phyloP scores from a whole-genome alignment of 2,797 vertebrate species.

The Microctenopoma stevenorrisi region DNA sequence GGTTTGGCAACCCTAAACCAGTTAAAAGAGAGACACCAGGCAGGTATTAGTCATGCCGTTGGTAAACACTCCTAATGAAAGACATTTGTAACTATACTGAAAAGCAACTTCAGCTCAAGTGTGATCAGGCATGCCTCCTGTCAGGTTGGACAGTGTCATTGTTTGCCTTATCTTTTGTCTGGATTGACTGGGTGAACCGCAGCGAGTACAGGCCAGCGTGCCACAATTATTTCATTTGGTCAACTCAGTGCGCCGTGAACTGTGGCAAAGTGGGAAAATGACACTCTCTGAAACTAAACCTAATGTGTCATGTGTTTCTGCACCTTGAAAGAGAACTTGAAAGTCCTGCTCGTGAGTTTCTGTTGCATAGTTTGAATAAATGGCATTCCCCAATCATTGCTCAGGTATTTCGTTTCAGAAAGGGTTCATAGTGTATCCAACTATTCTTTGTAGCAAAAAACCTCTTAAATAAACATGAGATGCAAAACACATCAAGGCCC shows the following conservation, averaged over 20 bases:
- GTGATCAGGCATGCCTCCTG: conserved; percentile 30
- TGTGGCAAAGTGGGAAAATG: background rate
- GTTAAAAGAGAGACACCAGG: conserved; percentile 42
- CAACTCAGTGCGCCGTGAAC: conserved; percentile 7
- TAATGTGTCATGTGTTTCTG: conserved; percentile 20
- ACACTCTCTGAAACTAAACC: background rate
- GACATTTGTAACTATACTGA: conserved; percentile 22
- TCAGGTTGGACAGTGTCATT: conserved; percentile 32
- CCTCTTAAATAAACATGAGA: conserved; percentile 25
- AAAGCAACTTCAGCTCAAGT: conserved; percentile 31
- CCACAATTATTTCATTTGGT: conserved; percentile 21
- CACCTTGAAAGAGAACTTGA: conserved; percentile 60
- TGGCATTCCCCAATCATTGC: conserved; percentile 56
- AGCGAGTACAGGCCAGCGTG: conserved; percentile 47
- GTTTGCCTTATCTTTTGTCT: conserved; percentile 20
- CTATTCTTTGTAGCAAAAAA: conserved; percentile 24
- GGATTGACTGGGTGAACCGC: conserved; percentile 47
- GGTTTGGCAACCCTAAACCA: conserved; percentile 12
- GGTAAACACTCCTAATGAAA: conserved; percentile 60
- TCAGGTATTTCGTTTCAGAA: conserved; percentile 30
- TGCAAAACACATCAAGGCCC: background rate
- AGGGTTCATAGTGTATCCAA: conserved; percentile 41
- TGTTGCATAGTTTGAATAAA: conserved; percentile 44
- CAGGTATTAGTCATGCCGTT: conserved; percentile 68
- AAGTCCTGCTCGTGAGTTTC: conserved; percentile 73